Evolutionary conservation across 2,797 vertebrate genomes (phyloP), one percentile per base, ranked within the genome.

Genomic region (Melanogrammus aeglefinus): DNA sequence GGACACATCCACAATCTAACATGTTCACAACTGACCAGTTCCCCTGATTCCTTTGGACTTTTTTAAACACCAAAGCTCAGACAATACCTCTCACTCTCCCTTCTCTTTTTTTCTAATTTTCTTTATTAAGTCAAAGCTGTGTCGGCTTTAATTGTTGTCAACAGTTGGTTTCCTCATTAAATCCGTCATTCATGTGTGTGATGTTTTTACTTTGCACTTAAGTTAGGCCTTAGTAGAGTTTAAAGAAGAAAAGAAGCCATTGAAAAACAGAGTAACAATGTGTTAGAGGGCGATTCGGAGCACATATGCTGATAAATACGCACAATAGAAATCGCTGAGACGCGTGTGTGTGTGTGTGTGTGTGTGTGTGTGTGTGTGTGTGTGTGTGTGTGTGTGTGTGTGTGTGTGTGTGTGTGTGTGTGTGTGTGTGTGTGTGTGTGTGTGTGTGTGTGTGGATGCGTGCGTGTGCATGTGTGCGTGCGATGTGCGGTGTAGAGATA

Each of bases 401-500:
- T 18, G 63, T 5, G 63, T 66, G 73, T n/a, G n/a, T n/a, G n/a
- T n/a, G n/a, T n/a, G n/a, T n/a, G n/a, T n/a, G n/a, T 73, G 70
- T 31, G 78, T 81, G 83, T 79, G 83, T 83, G 84, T 74, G 77
- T 72, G 63, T n/a, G 63, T 69, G 75, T 9, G 39, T n/a, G 63
- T 66, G 73, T 29, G 74, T 73, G 70, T 31, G 78, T 81, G 83
- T 79, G 83, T 84, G 84, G 74, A 78, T 63, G 63, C 10, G 63
- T 69, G 75, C 16, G 39, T n/a, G 63, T 69, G 73, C 72, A 39
- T n/a, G 63, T 27, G 75, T 18, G 63, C 5, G 63, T 69, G 73
- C 72, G 83, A 85, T 84, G 82, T 81, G 83, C 85, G 7, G 83
- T 79, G 86, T 82, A 86, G 87, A 83, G 77, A 88, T 86, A 83